Evolutionary conservation across 2,113 vertebrate genomes (phyloP), one percentile per base, ranked within the genome.

Genomic region (Carassius carassius): DNA sequence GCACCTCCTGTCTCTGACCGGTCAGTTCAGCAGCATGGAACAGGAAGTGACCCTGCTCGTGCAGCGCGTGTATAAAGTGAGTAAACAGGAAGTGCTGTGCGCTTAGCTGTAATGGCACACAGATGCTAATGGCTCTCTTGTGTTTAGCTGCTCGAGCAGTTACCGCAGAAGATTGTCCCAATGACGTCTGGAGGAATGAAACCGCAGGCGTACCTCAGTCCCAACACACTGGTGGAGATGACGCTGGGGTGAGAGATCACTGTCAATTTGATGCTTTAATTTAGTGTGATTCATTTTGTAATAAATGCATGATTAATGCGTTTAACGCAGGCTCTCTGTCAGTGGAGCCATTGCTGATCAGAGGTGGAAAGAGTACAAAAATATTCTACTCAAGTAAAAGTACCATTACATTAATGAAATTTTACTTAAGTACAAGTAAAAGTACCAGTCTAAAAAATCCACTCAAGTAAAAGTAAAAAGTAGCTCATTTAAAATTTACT

Each of bases 191-290:
- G 94, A 70, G 96, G 95, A 63, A 92, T 97, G 90, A 99, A 99
- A 82, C 95, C 97, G 78, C 95, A 96, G 84, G 92, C 97, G 2
- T 99, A 99, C 90, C 96, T 98, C 89, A 99, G 96, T 83, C 98
- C 97, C 91, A 99, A 96, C 93, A 99, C 97, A 0, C 93, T 99
- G 88, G 97, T 98, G 91, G 98, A 99, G 94, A 99, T 99, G 98
- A 99, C 98, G 13, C 96, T 99, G 56, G 98, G 98, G 98, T 99
- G 86, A 95, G 95, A n/a, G 16, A 3, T 12, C 10, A 47, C 9
- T 44, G 9, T 11, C 41, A 11, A 44, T 44, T 44, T 44, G 10
- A 2, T 10, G 0, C 41, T 2, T 44, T 44, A 44, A 44, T 11
- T 44, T 10, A 2, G 41, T 44, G 41, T 44, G 41, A 44, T 44